A percentile compares a stretch with the other conserved stretches of the same genome.
Conservation (phyloP, 92 coral and sea anemone species). For the Parazoanthus darwini region DNA sequence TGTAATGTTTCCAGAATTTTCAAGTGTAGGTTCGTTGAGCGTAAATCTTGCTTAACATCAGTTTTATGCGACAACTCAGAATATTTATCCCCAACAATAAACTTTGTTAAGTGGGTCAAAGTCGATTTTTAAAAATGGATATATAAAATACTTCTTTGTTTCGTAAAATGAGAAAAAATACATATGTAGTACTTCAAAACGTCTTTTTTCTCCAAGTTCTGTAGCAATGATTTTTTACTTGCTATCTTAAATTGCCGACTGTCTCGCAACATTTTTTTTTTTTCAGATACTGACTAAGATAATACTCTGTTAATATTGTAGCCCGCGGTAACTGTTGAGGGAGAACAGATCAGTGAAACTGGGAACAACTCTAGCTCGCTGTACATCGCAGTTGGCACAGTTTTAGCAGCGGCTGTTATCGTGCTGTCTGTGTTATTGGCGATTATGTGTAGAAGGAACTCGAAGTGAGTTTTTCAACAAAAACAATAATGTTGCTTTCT, state of each 20-base stretch:
- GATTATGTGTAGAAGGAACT: slow-evolving; percentile 9
- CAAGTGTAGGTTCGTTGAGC: too few relatives aligned
- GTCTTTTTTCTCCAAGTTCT: too few relatives aligned
- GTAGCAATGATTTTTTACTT: too few relatives aligned
- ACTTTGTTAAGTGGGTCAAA: too few relatives aligned
- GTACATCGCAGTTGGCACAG: slow-evolving; percentile 18
- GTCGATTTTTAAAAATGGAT: too few relatives aligned
- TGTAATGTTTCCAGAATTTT: neutral
- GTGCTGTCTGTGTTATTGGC: slow-evolving; percentile 6
- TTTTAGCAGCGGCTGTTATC: slow-evolving; percentile 11
- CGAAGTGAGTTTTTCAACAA: neutral
- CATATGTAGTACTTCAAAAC: too few relatives aligned
- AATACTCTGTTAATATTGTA: neutral
- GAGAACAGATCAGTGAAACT: neutral
- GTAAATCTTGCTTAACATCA: too few relatives aligned
- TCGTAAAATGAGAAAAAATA: too few relatives aligned
- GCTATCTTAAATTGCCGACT: too few relatives aligned
- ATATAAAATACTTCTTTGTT: too few relatives aligned
- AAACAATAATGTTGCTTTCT: neutral
- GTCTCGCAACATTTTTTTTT: neutral
- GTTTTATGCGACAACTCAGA: too few relatives aligned
- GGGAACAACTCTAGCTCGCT: neutral
- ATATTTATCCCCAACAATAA: too few relatives aligned
- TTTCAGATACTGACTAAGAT: neutral
- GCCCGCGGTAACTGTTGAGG: neutral